Base-by-base conservation (phyloP, 1,140 invertebrate species). In the Gyrodactylus bullatarudis region DNA sequence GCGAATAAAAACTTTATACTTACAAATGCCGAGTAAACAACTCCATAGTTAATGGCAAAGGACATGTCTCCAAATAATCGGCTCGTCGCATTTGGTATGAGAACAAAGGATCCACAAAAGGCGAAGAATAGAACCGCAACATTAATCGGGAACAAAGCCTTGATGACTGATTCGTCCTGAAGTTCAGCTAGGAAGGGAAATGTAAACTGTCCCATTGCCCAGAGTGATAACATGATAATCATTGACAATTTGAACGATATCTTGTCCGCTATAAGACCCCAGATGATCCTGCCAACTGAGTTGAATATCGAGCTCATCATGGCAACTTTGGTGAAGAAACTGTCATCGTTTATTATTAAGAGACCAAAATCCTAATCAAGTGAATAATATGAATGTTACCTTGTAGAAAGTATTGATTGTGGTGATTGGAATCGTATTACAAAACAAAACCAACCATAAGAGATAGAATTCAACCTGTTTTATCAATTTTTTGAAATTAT, bases 71-170 rank as follows among this genome's bases (percentile, higher is more conserved):
- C 70, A 71, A 71, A 71, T 16, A 23, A 8, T 2, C 24, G 23
- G 1, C 23, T 20, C 22, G 70, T 71, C 21, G 70, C 70, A 8
- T 21, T 24, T 1, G 70, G 70, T 2, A 26, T 71, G 8, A 71
- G 1, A 1, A 24, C 21, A n/a, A 71, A 71, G 24, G 8, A 23
- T 1, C 70, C 70, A 23, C 21, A 71, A 20, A 25, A 71, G 1
- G 24, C 24, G 69, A 70, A 75, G 74, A 27, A 72, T 25, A 75
- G 68, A 1, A 71, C 23, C 69, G 26, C 68, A 75, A 69, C 25
- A 19, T 24, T 0, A 21, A 72, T 72, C 20, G 23, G 1, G 24
- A 21, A 72, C 20, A 34, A 20, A 22, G 34, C 19, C 26, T 22
- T 1, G 23, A 74, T 26, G 2, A 20, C 20, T 27, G 69, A 69